Percentiles rank a stretch among this genome's conserved stretches.
Evolutionary conservation across 2,888 invertebrate genomes (phyloP).

Genomic region (Amphiduros pacificus): DNA sequence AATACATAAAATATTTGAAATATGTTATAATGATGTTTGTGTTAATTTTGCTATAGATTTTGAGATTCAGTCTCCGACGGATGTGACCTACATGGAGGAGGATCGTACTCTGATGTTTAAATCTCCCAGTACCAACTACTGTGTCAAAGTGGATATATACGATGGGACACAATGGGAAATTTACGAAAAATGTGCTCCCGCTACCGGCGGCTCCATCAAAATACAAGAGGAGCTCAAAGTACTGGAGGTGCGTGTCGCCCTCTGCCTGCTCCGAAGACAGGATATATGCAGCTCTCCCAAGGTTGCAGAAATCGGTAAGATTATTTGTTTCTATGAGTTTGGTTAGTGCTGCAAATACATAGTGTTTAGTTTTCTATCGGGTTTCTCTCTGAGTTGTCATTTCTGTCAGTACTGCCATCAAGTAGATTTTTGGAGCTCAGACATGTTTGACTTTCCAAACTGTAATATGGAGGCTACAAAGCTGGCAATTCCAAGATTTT

Average conservation of each 20-base stretch:
- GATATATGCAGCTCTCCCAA: constrained; percentile 15
- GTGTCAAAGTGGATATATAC: constrained; percentile 12
- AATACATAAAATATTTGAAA: too few species aligned
- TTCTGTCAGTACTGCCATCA: too few species aligned
- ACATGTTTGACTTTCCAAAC: too few species aligned
- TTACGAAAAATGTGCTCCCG: constrained; percentile 19
- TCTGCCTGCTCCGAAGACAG: constrained; percentile 14
- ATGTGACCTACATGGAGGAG: constrained; percentile 11
- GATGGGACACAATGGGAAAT: constrained; percentile 9
- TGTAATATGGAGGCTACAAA: too few species aligned
- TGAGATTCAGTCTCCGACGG: constrained; percentile 10
- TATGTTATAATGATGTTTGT: too few species aligned
- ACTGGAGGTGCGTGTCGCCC: constrained; percentile 7
- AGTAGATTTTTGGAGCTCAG: too few species aligned
- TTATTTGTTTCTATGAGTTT: background rate
- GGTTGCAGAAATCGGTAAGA: background rate
- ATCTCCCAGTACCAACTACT: constrained; percentile 19
- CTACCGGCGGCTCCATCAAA: constrained; percentile 13
- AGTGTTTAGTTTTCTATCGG: too few species aligned
- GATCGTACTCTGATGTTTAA: constrained; percentile 10
- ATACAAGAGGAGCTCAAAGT: constrained; percentile 4
- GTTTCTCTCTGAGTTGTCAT: too few species aligned
- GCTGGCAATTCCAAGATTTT: too few species aligned
- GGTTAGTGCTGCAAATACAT: too few species aligned
- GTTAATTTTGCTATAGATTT: too few species aligned